Base-by-base conservation (phyloP, 2,113 vertebrate genomes). In the Protobothrops mucrosquamatus region DNA sequence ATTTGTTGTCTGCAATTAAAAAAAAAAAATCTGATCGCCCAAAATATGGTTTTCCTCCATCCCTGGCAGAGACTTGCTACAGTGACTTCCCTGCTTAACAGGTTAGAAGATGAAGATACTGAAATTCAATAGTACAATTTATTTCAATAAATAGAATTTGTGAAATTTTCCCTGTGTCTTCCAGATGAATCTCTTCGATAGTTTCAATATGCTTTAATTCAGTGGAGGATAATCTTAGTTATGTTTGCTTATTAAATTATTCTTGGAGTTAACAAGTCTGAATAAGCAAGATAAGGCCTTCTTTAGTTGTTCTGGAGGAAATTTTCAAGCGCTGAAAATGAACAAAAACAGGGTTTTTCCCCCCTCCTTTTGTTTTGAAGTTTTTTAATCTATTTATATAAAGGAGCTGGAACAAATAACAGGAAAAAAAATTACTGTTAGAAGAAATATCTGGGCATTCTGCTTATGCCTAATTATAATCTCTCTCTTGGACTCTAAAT, bases 151-250 rank as follows among this genome's bases (percentile, higher is more conserved):
- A 52, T 92, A 56, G 89, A 94, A 93, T 59, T 8, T 81, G 89
- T 93, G 95, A 94, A 74, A 48, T n/a, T 93, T 94, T 90, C 95
- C 94, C 95, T 56, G 56, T 90, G 81, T 52, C 56, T 6, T 90
- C 23, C 14, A 94, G 89, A 96, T 95, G 46, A 92, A 95, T 96
- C 92, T 93, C 96, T 96, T 94, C 95, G 91, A 96, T 96, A 94
- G 89, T 93, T 90, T 94, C 89, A 88, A 11, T 69, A 85, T 94
- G 89, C 69, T 95, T 96, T 95, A 96, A 95, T 93, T 95, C 94
- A 90, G 64, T 5, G 46, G 93, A 87, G 96, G 90, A 96, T 90
- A 95, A 95, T n/a, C 48, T 48, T 57, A 86, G 43, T 89, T 92
- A 43, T 18, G 55, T 93, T 95, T 96, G 95, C 94, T 56, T 95